Evolutionary conservation across 2,888 invertebrate species (phyloP), one percentile per base, ranked within the genome.

Genomic region (Dugesia japonica): DNA sequence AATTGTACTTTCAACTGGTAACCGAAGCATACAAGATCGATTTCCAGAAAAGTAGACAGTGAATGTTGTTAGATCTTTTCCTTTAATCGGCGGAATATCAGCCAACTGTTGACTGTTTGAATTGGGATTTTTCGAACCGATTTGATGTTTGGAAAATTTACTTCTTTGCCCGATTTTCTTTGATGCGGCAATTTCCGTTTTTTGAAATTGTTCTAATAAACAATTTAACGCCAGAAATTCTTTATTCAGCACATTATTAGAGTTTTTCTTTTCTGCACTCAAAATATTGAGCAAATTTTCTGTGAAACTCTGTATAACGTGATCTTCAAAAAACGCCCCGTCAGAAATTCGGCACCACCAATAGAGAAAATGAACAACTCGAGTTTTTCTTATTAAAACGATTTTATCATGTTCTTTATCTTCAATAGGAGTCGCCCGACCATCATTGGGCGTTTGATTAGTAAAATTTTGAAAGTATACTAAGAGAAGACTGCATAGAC

Each of bases 301-400:
- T 71, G 91, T 86, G 83, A 91, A 91, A 80, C 89, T 88, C 81
- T 88, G 87, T 26, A 89, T 88, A 33, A 87, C 87, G 23, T 88
- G 87, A 83, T 91, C 90, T 81, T 90, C 89, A 81, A 89, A 89
- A 79, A 91, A 90, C 0, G 89, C 89, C 81, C 89, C 88, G 1
- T 89, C 86, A 74, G 90, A 88, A 1, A 90, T 88, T 79, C 87
- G 87, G 71, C 89, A 88, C 91, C 91, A 91, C 80, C 89, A 87
- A 81, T 89, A 89, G 75, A 90, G 88, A 85, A 91, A 91, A 80
- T 89, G 89, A 72, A 91, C 88, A 17, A 91, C 90, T 79, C 90
- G 87, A 80, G 89, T 87, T 83, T 90, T 90, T 81, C 89, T 89
- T 77, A 71, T 15, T 17, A 56, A 71, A 17, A 72, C 23, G 17